Percentiles rank a stretch among this genome's conserved stretches.
These are phyloP conservation scores for Pseudanteris insignis DNA, from an alignment of 2,888 invertebrate species.

Conservation along the genomic window DNA sequence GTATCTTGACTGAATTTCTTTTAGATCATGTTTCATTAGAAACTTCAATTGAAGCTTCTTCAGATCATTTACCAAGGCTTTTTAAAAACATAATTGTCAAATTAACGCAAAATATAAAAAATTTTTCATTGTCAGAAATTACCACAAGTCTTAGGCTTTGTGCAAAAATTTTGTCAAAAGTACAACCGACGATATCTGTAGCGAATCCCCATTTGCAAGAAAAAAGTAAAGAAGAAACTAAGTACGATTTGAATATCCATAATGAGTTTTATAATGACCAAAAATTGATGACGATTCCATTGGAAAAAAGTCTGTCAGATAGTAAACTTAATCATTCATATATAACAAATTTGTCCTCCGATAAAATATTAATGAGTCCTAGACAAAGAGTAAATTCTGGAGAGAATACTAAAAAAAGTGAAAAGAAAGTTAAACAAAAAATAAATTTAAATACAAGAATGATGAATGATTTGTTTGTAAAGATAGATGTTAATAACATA, in stretches of 20 bases:
- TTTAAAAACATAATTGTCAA: constrained; percentile 74
- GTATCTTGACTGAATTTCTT: constrained; percentile 77
- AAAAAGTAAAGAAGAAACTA: constrained; percentile 49
- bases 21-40: constrained; percentile 80
- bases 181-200: constrained; percentile 74
- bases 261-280: constrained; percentile 45
- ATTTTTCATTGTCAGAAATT: constrained; percentile 72
- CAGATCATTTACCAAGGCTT: constrained; percentile 80
- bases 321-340: constrained; percentile 70
- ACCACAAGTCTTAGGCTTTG: constrained; percentile 75
- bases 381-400: constrained; percentile 63
- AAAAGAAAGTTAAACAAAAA: constrained; percentile 71
- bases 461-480: constrained; percentile 54
- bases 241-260: constrained; percentile 38
- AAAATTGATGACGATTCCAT: constrained; percentile 57
- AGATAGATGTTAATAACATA: constrained; percentile 51
- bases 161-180: constrained; percentile 78
- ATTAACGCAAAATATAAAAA: constrained; percentile 70
- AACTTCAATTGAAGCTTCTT: constrained; percentile 79
- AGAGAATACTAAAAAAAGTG: constrained; percentile 66
- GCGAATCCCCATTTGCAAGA: constrained; percentile 30
- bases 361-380: constrained; percentile 59
- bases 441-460: constrained; percentile 61
- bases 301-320: constrained; percentile 76
- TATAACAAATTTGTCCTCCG: constrained; percentile 48